Evolutionary conservation across 2,888 invertebrate genomes (phyloP).

Genomic region (Meandrusa payeni): DNA sequence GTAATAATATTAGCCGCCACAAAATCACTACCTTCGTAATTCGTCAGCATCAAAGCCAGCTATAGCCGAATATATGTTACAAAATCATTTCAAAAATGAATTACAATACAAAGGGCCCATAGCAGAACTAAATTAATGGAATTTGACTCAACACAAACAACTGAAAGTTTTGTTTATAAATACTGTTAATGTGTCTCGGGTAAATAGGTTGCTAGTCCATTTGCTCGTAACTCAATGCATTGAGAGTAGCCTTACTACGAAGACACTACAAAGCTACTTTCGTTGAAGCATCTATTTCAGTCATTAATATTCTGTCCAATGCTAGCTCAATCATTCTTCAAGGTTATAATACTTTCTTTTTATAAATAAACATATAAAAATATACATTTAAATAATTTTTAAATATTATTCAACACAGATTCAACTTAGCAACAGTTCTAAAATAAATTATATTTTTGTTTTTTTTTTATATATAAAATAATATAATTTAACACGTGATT

Average conservation of each 20-base stretch:
- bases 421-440: conserved; percentile 64
- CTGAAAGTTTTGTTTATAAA: conserved; percentile 5
- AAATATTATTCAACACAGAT: conserved; percentile 69
- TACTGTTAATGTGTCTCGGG: neutral
- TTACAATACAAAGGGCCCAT: conserved; percentile 4
- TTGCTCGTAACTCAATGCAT: conserved; percentile 15
- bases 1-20: conserved; percentile 4
- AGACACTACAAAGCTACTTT: conserved; percentile 23
- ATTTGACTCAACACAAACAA: neutral
- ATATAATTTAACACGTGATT: conserved; percentile 31
- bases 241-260: conserved; percentile 27
- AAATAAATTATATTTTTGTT: conserved; percentile 44
- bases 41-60: conserved; percentile 2
- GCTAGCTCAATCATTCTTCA: conserved; percentile 46
- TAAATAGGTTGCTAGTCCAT: neutral
- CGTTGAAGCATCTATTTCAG: conserved; percentile 32
- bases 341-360: conserved; percentile 60
- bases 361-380: conserved; percentile 75
- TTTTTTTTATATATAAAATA: conserved; percentile 36
- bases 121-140: conserved; percentile 8
- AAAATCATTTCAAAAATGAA: neutral
- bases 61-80: neutral
- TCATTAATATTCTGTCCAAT: conserved; percentile 43
- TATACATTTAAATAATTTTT: conserved; percentile 70
- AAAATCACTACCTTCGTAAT: conserved; percentile 3